These are phyloP conservation scores for Caiman crocodilus DNA, from an alignment of 2,797 vertebrate genomes.

Conservation along the genomic window DNA sequence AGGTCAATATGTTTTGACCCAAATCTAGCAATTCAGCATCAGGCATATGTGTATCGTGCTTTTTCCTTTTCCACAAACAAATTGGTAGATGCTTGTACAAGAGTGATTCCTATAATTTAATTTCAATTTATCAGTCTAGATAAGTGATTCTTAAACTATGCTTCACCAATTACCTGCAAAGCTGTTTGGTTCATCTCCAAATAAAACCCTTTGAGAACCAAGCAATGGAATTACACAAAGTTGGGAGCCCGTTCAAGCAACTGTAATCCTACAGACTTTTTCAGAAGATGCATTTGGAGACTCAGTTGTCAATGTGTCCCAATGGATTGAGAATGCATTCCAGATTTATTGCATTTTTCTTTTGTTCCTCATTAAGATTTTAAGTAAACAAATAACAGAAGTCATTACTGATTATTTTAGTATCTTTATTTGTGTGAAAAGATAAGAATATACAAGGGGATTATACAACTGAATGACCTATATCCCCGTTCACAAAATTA, in stretches of 20 bases:
- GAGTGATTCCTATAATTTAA: background rate
- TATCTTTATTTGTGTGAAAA: background rate
- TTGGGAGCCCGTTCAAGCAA: background rate
- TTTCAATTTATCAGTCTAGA: background rate
- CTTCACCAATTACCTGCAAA: background rate
- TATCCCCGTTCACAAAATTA: no score
- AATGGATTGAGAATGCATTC: background rate
- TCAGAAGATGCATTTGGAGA: background rate
- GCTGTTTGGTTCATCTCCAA: background rate
- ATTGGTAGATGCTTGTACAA: background rate
- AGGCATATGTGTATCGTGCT: background rate
- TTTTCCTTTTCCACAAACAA: background rate
- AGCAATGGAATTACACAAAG: background rate
- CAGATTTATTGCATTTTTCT: background rate
- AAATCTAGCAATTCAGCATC: background rate
- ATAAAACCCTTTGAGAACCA: background rate
- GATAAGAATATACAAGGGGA: background rate
- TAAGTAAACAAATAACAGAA: background rate
- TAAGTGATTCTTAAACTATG: background rate
- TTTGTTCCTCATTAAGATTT: background rate
- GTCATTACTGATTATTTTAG: fast-evolving
- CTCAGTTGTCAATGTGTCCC: background rate
- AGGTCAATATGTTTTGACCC: background rate
- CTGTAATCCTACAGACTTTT: background rate
- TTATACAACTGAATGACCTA: no score